phyloP scores from a whole-genome alignment of 1,140 invertebrate species.

The Anagrus nilaparvatae region DNA sequence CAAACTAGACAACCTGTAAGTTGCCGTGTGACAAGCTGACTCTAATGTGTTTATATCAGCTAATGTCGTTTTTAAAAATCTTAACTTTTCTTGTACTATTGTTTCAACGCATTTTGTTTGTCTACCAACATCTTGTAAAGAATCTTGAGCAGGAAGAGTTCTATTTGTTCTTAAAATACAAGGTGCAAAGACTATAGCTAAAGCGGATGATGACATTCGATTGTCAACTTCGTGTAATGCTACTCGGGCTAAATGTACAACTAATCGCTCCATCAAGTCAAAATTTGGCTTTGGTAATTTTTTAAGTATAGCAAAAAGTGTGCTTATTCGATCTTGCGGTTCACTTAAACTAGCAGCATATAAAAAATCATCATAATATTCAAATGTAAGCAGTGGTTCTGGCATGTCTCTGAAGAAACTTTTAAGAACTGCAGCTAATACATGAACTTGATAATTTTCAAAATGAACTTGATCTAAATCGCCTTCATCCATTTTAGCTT shows the following conservation, averaged over 20 bases:
- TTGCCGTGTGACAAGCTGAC: conserved; percentile 65
- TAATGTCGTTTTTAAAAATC: conserved; percentile 66
- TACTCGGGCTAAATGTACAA: conserved; percentile 87
- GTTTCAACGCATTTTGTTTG: conserved; percentile 81
- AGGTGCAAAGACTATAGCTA: conserved; percentile 92
- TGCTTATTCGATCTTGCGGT: conserved; percentile 65
- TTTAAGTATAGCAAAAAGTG: conserved; percentile 76
- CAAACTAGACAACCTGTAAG: conserved; percentile 60
- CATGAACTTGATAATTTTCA: conserved; percentile 74
- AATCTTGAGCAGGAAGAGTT: conserved; percentile 78
- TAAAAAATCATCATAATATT: conserved; percentile 90
- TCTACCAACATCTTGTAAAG: conserved; percentile 66
- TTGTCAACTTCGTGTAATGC: conserved; percentile 80
- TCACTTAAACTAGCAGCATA: conserved; percentile 75
- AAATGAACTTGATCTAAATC: conserved; percentile 58
- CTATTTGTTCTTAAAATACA: conserved; percentile 84
- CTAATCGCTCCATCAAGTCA: conserved; percentile 82
- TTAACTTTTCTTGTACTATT: conserved; percentile 70
- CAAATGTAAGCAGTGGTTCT: conserved; percentile 85
- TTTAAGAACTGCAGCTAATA: conserved; percentile 85
- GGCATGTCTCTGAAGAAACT: conserved; percentile 86
- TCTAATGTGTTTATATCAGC: conserved; percentile 85
- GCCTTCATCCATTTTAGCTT: conserved; percentile 61
- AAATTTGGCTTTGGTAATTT: conserved; percentile 84
- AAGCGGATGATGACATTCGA: conserved; percentile 81